Percentiles rank a stretch among this genome's conserved stretches.
These are phyloP conservation scores for Drosophila nasuta DNA, from an alignment of 1,140 invertebrate species.

Conservation along the genomic window DNA sequence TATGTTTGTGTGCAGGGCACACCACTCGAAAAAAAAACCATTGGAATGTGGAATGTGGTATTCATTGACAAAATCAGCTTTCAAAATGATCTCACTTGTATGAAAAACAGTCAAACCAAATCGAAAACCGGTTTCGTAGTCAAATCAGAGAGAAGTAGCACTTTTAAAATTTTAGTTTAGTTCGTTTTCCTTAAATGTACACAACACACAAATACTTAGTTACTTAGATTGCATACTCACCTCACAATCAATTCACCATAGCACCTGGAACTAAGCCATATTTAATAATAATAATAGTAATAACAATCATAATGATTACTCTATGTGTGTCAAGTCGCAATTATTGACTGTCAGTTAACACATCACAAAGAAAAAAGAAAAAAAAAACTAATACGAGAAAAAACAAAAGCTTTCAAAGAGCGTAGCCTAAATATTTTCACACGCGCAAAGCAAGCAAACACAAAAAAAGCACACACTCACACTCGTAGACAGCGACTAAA, in stretches of 20 bases:
- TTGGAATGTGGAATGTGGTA: conserved; percentile 82
- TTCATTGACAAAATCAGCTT: conserved; percentile 85
- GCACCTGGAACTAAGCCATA: conserved; percentile 56
- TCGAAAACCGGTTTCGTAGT: conserved; percentile 85
- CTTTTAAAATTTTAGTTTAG: conserved; percentile 49
- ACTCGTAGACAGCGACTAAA: conserved; percentile 39
- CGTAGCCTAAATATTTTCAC: conserved; percentile 77
- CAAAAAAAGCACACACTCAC: conserved; percentile 4
- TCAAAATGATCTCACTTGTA: conserved; percentile 85
- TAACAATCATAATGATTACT: conserved; percentile 72
- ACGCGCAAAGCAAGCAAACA: conserved; percentile 57
- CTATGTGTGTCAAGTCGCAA: conserved; percentile 71
- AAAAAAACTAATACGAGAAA: conserved; percentile 36
- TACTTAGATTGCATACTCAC: conserved; percentile 21
- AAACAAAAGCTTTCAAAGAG: conserved; percentile 54
- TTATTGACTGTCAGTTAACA: conserved; percentile 70
- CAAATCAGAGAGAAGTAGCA: conserved; percentile 66
- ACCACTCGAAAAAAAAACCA: conserved; percentile 52
- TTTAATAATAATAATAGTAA: conserved; percentile 61
- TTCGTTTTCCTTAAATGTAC: conserved; percentile 57
- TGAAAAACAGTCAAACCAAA: conserved; percentile 85
- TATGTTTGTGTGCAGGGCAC: conserved; percentile 40
- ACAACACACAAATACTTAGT: neutral
- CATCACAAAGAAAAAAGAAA: conserved; percentile 52
- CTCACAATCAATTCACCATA: conserved; percentile 28